Evolutionary conservation across 2,888 invertebrate genomes (phyloP).

Genomic region (Hetaerina titia): DNA sequence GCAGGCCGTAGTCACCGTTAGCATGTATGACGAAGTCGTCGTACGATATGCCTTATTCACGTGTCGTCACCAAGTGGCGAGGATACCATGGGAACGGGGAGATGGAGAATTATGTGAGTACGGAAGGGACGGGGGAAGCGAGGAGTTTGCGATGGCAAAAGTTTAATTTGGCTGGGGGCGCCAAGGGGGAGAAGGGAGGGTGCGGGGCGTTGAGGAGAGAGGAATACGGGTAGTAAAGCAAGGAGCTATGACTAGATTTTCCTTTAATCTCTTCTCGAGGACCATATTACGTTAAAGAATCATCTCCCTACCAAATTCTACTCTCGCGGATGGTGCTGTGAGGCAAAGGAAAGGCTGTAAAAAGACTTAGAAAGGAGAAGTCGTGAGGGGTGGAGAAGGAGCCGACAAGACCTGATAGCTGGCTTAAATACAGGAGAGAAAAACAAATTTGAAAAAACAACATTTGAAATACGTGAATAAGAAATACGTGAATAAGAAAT

Average conservation of each 20-base stretch:
- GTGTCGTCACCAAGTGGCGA: background rate
- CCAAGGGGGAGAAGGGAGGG: background rate
- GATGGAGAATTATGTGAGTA: background rate
- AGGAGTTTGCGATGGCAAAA: background rate
- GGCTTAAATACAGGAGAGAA: too few relatives aligned
- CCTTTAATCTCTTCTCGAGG: conserved; percentile 14
- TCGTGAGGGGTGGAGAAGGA: too few relatives aligned
- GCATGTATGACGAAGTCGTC: background rate
- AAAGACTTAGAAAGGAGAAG: background rate
- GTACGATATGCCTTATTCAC: background rate
- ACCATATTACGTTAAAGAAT: background rate
- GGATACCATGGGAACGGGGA: background rate
- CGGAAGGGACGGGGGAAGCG: background rate
- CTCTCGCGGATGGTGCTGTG: background rate
- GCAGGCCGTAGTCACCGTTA: too few relatives aligned
- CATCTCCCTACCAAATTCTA: background rate
- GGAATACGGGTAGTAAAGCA: background rate
- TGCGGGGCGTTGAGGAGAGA: background rate
- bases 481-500: too few relatives aligned
- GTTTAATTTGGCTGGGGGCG: background rate
- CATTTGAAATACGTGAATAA: too few relatives aligned
- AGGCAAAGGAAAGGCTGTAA: background rate
- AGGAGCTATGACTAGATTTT: background rate
- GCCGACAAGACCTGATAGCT: too few relatives aligned
- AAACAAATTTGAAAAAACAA: too few relatives aligned